phyloP scores from a whole-genome alignment of 2,888 invertebrate species.

The Mythimna vitellina region DNA sequence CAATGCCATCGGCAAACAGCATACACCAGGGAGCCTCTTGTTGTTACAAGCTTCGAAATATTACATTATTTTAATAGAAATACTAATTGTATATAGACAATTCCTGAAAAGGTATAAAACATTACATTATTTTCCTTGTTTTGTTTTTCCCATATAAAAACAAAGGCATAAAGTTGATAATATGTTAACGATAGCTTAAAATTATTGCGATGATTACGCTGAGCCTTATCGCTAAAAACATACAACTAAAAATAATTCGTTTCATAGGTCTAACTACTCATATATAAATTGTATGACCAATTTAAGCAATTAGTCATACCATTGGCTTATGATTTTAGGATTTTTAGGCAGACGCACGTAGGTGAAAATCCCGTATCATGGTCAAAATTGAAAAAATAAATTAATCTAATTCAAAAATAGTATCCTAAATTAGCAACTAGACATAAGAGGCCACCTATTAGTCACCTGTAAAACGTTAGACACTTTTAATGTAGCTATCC shows the following conservation, averaged over 20 bases:
- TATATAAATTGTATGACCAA: neutral
- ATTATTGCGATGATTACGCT: neutral
- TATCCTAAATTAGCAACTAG: too few species aligned
- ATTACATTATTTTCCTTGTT: slow-evolving; percentile 1
- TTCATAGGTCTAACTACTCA: neutral
- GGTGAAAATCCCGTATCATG: too few species aligned
- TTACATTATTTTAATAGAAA: neutral
- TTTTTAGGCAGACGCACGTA: neutral
- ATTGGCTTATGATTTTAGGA: neutral
- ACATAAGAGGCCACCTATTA: too few species aligned
- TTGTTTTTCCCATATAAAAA: neutral
- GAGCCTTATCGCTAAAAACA: neutral
- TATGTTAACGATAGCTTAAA: neutral
- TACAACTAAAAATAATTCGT: slow-evolving; percentile 3
- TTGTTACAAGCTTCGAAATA: neutral
- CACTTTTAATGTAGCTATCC: too few species aligned
- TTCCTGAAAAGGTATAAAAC: neutral
- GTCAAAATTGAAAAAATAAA: too few species aligned
- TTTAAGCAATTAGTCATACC: too few species aligned
- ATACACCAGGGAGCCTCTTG: neutral
- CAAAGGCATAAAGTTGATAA: neutral
- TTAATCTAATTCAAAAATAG: too few species aligned
- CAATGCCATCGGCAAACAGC: too few species aligned
- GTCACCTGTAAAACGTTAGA: too few species aligned
- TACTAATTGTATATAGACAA: neutral